Conservation (phyloP, 2,113 vertebrate species). For the Diadophis punctatus region DNA sequence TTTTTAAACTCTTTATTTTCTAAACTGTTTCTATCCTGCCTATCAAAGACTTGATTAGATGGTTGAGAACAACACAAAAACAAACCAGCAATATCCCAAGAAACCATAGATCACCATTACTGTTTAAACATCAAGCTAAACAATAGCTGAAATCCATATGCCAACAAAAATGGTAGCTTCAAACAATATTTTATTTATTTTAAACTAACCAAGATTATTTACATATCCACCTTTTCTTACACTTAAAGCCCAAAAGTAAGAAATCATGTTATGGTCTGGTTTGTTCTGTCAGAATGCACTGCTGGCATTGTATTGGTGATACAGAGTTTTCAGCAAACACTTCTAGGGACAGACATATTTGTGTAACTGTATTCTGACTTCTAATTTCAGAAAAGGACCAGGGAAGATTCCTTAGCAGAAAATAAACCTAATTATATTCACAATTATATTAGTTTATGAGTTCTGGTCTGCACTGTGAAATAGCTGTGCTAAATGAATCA, state of each 20-base stretch:
- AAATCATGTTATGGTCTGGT: neutral
- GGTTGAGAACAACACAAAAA: neutral
- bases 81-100: neutral
- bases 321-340: conserved; percentile 52
- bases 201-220: neutral
- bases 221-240: neutral
- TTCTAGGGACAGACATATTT: neutral
- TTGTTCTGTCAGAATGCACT: neutral
- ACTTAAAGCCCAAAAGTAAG: neutral
- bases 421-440: conserved; percentile 14
- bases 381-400: conserved; percentile 5
- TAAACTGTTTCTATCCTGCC: neutral
- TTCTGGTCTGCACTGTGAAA: neutral
- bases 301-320: conserved; percentile 37
- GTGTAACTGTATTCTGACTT: conserved; percentile 9
- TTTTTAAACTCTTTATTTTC: neutral
- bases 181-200: neutral
- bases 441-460: conserved; percentile 42
- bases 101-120: neutral
- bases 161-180: neutral
- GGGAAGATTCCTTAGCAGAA: neutral
- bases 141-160: neutral
- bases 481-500: conserved; percentile 20
- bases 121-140: neutral
- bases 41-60: neutral